Evolutionary conservation across 2,888 invertebrate genomes (phyloP).

Genomic region (Acleris emargana): DNA sequence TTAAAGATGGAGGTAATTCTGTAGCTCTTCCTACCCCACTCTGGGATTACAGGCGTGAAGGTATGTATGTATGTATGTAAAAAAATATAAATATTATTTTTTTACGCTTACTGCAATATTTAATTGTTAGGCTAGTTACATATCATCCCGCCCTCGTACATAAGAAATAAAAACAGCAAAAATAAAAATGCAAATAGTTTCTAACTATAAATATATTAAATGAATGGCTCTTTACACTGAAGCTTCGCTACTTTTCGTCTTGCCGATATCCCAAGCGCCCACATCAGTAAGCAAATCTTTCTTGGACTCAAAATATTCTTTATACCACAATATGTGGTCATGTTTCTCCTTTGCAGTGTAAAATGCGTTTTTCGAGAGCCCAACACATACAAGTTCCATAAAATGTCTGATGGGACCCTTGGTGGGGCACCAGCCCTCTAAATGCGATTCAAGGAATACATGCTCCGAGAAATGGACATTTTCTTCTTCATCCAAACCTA

Average conservation of each 20-base stretch:
- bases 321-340: conserved; percentile 96
- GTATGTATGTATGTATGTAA: too few relatives aligned
- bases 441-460: conserved; percentile 93
- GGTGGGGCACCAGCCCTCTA: conserved; percentile 95
- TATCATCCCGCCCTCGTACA: too few relatives aligned
- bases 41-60: too few relatives aligned
- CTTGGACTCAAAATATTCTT: conserved; percentile 93
- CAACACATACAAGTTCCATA: conserved; percentile 97
- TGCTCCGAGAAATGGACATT: conserved; percentile 95
- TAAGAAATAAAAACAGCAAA: background rate
- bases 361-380: conserved; percentile 97
- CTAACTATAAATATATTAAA: conserved; percentile 44
- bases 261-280: conserved; percentile 80
- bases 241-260: conserved; percentile 47
- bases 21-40: too few relatives aligned
- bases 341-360: conserved; percentile 93
- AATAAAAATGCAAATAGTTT: background rate
- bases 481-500: conserved; percentile 86
- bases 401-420: conserved; percentile 97
- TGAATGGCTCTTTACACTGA: conserved; percentile 42
- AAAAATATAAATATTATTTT: too few relatives aligned
- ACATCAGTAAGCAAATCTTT: conserved; percentile 87
- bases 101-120: too few relatives aligned
- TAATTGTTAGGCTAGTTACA: too few relatives aligned
- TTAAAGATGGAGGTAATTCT: too few relatives aligned